Evolutionary conservation across 2,888 invertebrate species (phyloP).

Genomic region (Cheilosia vulpina): DNA sequence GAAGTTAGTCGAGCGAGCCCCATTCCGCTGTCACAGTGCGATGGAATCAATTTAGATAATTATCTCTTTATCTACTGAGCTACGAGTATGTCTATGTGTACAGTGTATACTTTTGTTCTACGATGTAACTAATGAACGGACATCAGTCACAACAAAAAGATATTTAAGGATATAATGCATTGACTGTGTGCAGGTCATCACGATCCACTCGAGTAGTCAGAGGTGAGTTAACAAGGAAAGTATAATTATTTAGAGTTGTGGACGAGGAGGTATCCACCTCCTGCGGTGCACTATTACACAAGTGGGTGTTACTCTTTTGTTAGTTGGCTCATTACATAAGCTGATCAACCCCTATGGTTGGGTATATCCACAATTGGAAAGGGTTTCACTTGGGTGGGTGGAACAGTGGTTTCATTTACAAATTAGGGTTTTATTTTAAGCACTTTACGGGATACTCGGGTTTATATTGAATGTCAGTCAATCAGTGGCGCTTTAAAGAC

Average conservation of each 20-base stretch:
- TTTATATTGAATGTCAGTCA: no score
- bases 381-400: no score
- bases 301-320: no score
- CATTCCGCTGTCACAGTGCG: neutral
- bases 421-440: no score
- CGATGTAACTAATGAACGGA: conserved; percentile 1
- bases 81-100: neutral
- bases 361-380: no score
- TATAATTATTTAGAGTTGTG: neutral
- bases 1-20: neutral
- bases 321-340: no score
- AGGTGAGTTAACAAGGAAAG: neutral
- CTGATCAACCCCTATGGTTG: no score
- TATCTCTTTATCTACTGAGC: conserved; percentile 7
- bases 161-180: neutral
- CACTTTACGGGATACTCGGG: no score
- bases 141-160: neutral
- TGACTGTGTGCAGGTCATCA: no score
- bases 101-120: neutral
- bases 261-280: neutral
- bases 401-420: no score
- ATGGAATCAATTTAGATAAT: conserved; percentile 29
- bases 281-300: neutral
- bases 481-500: no score
- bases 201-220: neutral